phyloP scores from a whole-genome alignment of 2,113 vertebrate genomes.

The Lethenteron reissneri region DNA sequence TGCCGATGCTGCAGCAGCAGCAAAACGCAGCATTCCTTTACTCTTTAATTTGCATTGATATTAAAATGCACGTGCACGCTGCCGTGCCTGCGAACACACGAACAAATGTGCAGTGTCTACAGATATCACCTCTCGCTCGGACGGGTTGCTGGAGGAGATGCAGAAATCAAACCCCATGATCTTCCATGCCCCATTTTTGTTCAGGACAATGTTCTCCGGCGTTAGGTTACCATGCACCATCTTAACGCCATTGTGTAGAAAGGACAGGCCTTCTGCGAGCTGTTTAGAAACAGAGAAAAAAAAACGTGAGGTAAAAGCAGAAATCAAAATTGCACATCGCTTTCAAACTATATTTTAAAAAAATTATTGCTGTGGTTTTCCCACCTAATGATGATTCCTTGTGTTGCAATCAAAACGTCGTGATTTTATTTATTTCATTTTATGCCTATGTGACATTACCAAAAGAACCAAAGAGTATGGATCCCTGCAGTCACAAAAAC shows the following conservation, averaged over 20 bases:
- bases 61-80: too few relatives aligned
- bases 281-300: constrained; percentile 15
- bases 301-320: not conserved
- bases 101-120: constrained; percentile 1
- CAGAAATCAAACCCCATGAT: constrained; percentile 98
- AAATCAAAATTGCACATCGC: not conserved
- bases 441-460: too few relatives aligned
- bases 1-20: not conserved
- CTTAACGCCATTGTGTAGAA: constrained; percentile 88
- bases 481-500: too few relatives aligned
- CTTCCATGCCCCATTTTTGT: constrained; percentile 95
- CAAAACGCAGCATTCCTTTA: not conserved
- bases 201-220: constrained; percentile 79
- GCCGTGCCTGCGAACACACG: not conserved
- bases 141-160: constrained; percentile 63
- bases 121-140: constrained; percentile 54
- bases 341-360: not conserved
- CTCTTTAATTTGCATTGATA: not conserved
- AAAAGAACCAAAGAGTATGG: too few relatives aligned
- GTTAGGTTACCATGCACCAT: constrained; percentile 93
- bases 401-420: too few relatives aligned
- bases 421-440: too few relatives aligned
- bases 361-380: not conserved
- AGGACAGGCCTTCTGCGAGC: constrained; percentile 87
- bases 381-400: too few relatives aligned